Evolutionary conservation across 1,140 invertebrate genomes (phyloP).

Genomic region (Meloidogyne chitwoodi): DNA sequence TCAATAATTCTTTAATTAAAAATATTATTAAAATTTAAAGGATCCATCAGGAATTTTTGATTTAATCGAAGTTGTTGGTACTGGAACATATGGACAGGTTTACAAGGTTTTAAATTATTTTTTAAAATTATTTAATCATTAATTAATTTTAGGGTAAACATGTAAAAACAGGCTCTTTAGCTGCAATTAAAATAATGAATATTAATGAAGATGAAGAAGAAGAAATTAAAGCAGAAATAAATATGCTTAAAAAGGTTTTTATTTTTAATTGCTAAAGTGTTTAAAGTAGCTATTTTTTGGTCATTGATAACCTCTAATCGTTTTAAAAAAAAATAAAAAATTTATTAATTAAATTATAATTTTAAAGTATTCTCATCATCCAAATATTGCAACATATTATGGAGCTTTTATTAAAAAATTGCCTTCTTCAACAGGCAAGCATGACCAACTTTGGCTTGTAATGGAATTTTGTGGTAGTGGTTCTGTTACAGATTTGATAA

Average conservation of each 20-base stretch:
- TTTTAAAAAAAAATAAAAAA: too few relatives aligned
- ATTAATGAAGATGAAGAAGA: constrained; percentile 99
- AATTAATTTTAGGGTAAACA: constrained; percentile 78
- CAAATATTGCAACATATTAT: constrained; percentile 99
- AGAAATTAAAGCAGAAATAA: constrained; percentile 99
- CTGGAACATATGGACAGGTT: constrained; percentile 99
- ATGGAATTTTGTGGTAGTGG: constrained; percentile 99
- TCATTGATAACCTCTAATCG: too few relatives aligned
- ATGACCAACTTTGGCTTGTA: constrained; percentile 82
- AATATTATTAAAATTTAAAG: constrained; percentile 64
- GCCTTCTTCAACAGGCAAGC: constrained; percentile 80
- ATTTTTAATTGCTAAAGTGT: too few relatives aligned
- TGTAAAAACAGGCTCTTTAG: constrained; percentile 96
- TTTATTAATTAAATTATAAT: too few relatives aligned
- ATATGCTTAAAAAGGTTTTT: constrained; percentile 82
- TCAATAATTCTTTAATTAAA: too few relatives aligned
- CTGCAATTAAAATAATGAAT: constrained; percentile 99
- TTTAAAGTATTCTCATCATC: constrained; percentile 90
- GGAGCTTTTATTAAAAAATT: constrained; percentile 99
- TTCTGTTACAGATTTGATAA: constrained; percentile 96
- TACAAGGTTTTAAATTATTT: constrained; percentile 70
- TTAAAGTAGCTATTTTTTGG: too few relatives aligned
- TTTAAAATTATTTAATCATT: constrained; percentile 15
- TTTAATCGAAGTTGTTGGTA: constrained; percentile 98
- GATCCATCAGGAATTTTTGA: constrained; percentile 99